Percentiles rank a stretch among this genome's conserved stretches.
These are phyloP conservation scores for Philypnodon macrostomus DNA, from an alignment of 2,797 vertebrate species.

Conservation along the genomic window DNA sequence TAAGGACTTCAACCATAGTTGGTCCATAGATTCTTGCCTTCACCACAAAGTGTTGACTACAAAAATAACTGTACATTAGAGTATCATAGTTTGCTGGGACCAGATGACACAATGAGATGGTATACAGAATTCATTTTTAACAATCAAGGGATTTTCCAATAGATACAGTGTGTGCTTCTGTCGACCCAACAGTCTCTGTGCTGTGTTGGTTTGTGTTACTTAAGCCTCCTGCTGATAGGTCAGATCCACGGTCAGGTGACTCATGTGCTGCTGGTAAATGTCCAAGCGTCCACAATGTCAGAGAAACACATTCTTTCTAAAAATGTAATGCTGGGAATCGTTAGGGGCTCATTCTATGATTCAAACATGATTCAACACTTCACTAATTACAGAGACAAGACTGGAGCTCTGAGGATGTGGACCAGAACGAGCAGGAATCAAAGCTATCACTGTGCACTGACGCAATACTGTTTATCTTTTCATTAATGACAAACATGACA, in stretches of 20 bases:
- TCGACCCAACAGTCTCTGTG: constrained; percentile 63
- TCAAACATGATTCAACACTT: constrained; percentile 26
- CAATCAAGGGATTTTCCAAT: constrained; percentile 5
- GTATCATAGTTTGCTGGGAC: constrained; percentile 5
- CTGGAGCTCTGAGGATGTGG: constrained; percentile 56
- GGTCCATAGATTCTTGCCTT: constrained; percentile 35
- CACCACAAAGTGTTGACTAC: constrained; percentile 18
- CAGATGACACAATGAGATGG: constrained; percentile 1
- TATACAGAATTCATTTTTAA: neutral
- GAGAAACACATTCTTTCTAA: constrained; percentile 49
- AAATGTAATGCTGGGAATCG: constrained; percentile 34
- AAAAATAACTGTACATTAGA: constrained; percentile 7
- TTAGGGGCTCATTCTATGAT: constrained; percentile 35
- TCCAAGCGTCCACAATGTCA: constrained; percentile 38
- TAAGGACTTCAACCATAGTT: constrained; percentile 40
- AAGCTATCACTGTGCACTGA: constrained; percentile 37
- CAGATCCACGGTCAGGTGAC: constrained; percentile 70
- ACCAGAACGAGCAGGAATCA: constrained; percentile 32
- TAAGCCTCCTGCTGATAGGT: constrained; percentile 34
- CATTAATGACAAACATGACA: constrained; percentile 20
- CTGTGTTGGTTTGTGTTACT: constrained; percentile 40
- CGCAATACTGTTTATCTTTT: constrained; percentile 45
- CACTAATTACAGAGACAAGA: constrained; percentile 38
- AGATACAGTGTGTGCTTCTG: constrained; percentile 54
- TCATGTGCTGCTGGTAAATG: constrained; percentile 38